Evolutionary conservation across 2,797 vertebrate species (phyloP).

Genomic region (Liasis olivaceus): DNA sequence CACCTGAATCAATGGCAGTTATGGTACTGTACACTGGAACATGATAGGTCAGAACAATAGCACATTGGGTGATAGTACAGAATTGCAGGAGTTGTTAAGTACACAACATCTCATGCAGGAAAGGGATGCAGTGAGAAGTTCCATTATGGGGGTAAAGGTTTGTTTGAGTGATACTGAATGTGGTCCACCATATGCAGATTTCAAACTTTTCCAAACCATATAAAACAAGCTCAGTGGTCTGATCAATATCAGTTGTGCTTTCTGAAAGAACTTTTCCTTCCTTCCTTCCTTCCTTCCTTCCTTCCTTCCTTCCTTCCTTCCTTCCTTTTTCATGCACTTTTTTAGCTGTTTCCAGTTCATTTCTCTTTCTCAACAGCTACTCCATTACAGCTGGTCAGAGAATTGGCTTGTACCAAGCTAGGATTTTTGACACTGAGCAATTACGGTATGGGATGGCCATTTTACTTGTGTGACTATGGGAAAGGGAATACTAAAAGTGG

Average conservation of each 20-base stretch:
- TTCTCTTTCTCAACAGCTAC: constrained; percentile 38
- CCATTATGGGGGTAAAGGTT: not conserved
- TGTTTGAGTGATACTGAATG: not conserved
- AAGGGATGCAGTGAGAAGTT: not conserved
- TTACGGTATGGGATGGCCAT: not conserved
- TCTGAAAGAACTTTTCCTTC: not conserved
- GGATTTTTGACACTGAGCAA: constrained; percentile 15
- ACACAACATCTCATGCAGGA: not conserved
- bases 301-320: constrained; percentile 8
- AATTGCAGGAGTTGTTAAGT: not conserved
- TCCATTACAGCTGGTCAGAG: constrained; percentile 3
- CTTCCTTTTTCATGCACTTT: not conserved
- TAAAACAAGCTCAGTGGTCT: not conserved
- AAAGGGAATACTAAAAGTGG: constrained; percentile 32
- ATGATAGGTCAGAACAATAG: fast-evolving
- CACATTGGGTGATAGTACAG: not conserved
- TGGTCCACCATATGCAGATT: not conserved
- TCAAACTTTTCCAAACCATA: not conserved
- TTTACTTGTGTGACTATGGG: not conserved
- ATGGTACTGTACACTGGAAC: fast-evolving
- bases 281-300: not conserved
- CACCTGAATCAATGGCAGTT: not conserved
- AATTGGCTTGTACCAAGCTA: constrained; percentile 35
- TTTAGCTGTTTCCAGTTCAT: constrained; percentile 38
- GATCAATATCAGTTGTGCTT: not conserved